Conservation (phyloP, 2,113 vertebrate species). For the Oostethus manadensis region DNA sequence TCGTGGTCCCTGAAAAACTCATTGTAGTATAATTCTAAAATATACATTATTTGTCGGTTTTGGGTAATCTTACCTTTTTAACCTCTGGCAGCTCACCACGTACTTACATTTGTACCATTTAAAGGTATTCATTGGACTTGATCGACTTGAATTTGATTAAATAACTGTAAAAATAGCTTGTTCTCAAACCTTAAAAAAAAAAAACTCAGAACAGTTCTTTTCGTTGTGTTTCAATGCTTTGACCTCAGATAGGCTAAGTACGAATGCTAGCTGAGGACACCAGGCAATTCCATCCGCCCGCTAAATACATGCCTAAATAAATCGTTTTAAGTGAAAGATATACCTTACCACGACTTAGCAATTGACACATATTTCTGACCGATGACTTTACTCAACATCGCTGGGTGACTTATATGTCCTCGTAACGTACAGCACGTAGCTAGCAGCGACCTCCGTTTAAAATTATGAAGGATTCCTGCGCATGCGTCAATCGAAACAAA, state of each 20-base stretch:
- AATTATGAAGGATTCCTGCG: not conserved
- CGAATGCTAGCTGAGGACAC: conserved; percentile 39
- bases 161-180: too few relatives aligned
- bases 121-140: too few relatives aligned
- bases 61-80: too few relatives aligned
- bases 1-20: too few relatives aligned
- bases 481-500: not conserved
- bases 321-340: not conserved
- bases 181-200: too few relatives aligned
- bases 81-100: too few relatives aligned
- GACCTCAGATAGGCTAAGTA: conserved; percentile 56
- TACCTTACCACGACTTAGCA: conserved; percentile 76
- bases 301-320: not conserved
- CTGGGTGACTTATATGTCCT: not conserved
- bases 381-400: conserved; percentile 70
- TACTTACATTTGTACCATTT: too few relatives aligned
- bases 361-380: conserved; percentile 75
- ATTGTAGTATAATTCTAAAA: too few relatives aligned
- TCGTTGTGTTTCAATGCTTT: conserved; percentile 15
- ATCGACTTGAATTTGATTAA: too few relatives aligned
- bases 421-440: not conserved
- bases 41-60: too few relatives aligned
- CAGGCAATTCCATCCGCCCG: not conserved
- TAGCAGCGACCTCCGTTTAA: conserved; percentile 19
- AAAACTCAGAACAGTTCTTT: too few relatives aligned